Evolutionary conservation across 2,113 vertebrate species (phyloP), one percentile per base, ranked within the genome.

Genomic region (Crypturellus undulatus): DNA sequence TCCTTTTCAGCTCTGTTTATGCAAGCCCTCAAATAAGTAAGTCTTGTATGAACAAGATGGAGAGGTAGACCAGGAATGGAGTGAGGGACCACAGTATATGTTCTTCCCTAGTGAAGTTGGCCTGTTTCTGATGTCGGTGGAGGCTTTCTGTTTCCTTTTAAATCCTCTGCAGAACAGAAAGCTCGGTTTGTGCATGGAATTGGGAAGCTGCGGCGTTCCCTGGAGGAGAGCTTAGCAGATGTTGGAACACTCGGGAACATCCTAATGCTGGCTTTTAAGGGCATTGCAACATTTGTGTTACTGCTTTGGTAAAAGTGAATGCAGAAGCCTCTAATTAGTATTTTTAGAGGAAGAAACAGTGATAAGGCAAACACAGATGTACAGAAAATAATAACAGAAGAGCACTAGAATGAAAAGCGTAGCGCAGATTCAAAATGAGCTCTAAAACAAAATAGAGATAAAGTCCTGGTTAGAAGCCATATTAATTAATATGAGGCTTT

Each of bases 301-400:
- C n/a, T 43, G 16, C 68, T 90, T 86, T 56, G 28, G 56, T 79
- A 67, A 84, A 93, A 90, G 32, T 62, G 72, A 34, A 32, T 64
- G 25, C 42, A 28, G 77, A 92, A 73, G 49, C 38, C 32, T 87
- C 84, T 56, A 38, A 51, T 87, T 78, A 86, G 38, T 79, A 32
- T 82, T 92, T 96, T 20, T 71, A 84, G 80, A 71, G n/a, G 73
- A 68, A 52, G 43, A 63, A 79, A 49, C 4, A 18, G 30, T 49
- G 89, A 43, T 93, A 95, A 92, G 38, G 13, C 13, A 43, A 68
- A 32, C 25, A 16, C 8, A 90, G 60, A 60, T 89, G 24, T 70
- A n/a, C 54, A 68, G 84, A 87, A 82, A 94, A 89, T 83, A 89
- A n/a, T 67, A 88, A 64, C 24, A 76, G 88, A 79, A 79, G 20